phyloP scores from a whole-genome alignment of 2,888 invertebrate genomes.

The Incurvaria masculella region DNA sequence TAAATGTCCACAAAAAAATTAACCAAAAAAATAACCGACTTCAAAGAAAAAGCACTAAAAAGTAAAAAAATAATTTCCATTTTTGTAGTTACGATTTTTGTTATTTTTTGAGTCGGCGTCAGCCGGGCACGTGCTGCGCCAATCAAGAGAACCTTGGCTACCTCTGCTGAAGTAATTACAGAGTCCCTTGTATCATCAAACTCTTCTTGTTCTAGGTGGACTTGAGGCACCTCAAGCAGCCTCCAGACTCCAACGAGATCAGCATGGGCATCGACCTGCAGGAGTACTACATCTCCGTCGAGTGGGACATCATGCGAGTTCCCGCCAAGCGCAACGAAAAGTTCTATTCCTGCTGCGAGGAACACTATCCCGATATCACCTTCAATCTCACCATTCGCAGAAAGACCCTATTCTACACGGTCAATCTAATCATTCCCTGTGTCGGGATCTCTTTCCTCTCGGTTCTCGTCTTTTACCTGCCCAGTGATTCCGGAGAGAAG shows the following conservation, averaged over 20 bases:
- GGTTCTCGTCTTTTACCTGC: slow-evolving; percentile 95
- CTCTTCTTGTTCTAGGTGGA: slow-evolving; percentile 67
- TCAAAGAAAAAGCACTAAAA: no score
- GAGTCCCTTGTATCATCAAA: background rate
- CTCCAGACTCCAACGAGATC: slow-evolving; percentile 83
- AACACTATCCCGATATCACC: slow-evolving; percentile 96
- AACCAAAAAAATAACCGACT: no score
- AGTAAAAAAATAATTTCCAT: no score
- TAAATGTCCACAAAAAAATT: no score
- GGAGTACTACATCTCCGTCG: slow-evolving; percentile 95
- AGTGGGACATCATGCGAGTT: slow-evolving; percentile 97
- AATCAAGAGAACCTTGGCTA: no score
- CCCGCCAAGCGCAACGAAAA: slow-evolving; percentile 88
- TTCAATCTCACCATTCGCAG: slow-evolving; percentile 94
- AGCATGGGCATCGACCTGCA: slow-evolving; percentile 89
- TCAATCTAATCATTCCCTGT: slow-evolving; percentile 96
- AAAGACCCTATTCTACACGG: slow-evolving; percentile 96
- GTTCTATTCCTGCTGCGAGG: slow-evolving; percentile 95
- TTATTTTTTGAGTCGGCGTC: no score
- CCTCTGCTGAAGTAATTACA: no score
- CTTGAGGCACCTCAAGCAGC: slow-evolving; percentile 82
- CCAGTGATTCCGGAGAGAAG: slow-evolving; percentile 97
- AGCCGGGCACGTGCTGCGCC: no score
- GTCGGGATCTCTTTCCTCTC: slow-evolving; percentile 96
- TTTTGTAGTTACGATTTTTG: no score